A percentile compares a stretch with the other conserved stretches of the same genome.
phyloP scores from a whole-genome alignment of 2,797 vertebrate species.

The Catamblyrhynchus diadema region DNA sequence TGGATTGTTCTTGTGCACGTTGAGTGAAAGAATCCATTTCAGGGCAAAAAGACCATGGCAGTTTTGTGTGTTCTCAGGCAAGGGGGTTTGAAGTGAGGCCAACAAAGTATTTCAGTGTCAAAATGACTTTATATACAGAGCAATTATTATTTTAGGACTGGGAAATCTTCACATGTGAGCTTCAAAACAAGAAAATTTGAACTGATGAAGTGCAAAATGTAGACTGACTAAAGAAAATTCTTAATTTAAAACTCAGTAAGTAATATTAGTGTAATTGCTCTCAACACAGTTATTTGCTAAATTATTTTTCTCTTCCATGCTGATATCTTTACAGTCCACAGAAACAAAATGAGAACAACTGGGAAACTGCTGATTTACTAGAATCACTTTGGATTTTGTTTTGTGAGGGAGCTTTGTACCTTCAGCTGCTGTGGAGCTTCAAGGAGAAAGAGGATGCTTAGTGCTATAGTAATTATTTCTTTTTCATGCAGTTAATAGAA shows the following conservation, averaged over 20 bases:
- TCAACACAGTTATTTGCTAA: neutral
- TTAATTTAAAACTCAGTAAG: neutral
- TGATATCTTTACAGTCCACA: neutral
- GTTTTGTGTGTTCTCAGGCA: neutral
- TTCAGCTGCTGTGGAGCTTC: neutral
- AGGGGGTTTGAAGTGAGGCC: neutral
- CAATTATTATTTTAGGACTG: neutral
- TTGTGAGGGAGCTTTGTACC: neutral
- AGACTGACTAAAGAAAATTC: neutral
- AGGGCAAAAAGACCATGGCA: neutral
- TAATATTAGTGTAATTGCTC: neutral
- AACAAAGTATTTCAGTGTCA: neutral
- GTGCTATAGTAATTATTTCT: neutral
- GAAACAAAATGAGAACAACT: neutral
- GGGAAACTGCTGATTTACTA: neutral
- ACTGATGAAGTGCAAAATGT: neutral
- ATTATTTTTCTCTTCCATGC: neutral
- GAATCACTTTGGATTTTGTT: neutral
- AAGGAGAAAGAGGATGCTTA: neutral
- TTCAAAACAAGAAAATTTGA: neutral
- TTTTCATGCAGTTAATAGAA: neutral
- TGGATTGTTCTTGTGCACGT: fast-evolving
- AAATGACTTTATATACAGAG: neutral
- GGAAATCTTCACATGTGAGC: neutral
- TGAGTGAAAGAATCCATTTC: neutral